Percentiles rank a stretch among this genome's conserved stretches.
phyloP scores from a whole-genome alignment of 2,113 vertebrate genomes.

The Lophura nycthemera region DNA sequence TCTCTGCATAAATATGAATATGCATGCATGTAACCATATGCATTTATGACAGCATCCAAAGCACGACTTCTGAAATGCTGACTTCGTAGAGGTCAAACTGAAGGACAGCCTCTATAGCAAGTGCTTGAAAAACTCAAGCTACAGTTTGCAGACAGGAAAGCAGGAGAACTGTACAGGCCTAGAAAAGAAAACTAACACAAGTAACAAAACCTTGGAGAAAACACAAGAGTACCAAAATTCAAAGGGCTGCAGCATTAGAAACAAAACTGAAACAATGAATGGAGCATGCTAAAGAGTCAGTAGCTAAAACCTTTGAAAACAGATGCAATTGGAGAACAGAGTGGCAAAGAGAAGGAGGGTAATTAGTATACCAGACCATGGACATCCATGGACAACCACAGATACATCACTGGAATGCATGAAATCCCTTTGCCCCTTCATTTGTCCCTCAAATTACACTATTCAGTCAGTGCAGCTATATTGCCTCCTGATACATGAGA shows the following conservation, averaged over 20 bases:
- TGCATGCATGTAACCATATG: not conserved
- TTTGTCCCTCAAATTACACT: slow-evolving; percentile 32
- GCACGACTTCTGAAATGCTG: not conserved
- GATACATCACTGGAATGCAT: slow-evolving; percentile 58
- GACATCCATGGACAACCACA: slow-evolving; percentile 42
- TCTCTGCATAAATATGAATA: not conserved
- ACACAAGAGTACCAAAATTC: slow-evolving; percentile 15
- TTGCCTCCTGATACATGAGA: not conserved
- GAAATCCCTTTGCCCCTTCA: slow-evolving; percentile 61
- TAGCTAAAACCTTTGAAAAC: slow-evolving; percentile 42
- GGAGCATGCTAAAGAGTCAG: slow-evolving; percentile 47
- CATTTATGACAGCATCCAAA: not conserved
- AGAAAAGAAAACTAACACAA: slow-evolving; percentile 16
- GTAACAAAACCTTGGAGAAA: slow-evolving; percentile 8
- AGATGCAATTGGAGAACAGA: slow-evolving; percentile 44
- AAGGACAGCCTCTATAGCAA: slow-evolving; percentile 14
- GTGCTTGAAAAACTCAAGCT: not conserved
- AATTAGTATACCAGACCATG: slow-evolving; percentile 57
- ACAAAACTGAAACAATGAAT: slow-evolving; percentile 58
- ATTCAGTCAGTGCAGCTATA: not conserved
- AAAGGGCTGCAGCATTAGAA: slow-evolving; percentile 35
- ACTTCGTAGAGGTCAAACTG: slow-evolving; percentile 1
- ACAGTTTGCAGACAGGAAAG: not conserved
- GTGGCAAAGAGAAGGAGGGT: slow-evolving; percentile 40
- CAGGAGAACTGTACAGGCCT: not conserved